Conservation (phyloP, 2,113 vertebrate genomes). For the Peromyscus californicus region DNA sequence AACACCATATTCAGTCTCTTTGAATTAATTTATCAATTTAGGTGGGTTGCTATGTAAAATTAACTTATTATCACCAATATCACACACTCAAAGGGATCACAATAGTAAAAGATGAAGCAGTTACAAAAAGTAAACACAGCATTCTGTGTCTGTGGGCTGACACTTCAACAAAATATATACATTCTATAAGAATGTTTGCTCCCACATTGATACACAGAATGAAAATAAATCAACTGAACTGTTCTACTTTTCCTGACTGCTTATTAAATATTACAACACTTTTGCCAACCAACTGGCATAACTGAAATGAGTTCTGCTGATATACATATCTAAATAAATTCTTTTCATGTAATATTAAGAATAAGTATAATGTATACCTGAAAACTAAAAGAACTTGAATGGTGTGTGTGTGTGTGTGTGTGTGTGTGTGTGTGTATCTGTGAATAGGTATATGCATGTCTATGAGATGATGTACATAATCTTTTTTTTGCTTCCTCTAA, state of each 20-base stretch:
- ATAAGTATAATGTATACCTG: not conserved
- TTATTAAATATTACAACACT: not conserved
- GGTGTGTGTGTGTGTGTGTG: too few species aligned
- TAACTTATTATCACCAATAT: not conserved
- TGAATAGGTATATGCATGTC: too few species aligned
- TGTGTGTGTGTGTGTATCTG: not conserved
- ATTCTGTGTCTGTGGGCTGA: not conserved
- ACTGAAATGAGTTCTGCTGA: not conserved
- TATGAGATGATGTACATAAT: too few species aligned
- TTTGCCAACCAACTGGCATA: not conserved
- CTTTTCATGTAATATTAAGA: not conserved
- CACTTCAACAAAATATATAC: not conserved
- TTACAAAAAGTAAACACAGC: not conserved
- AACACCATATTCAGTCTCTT: not conserved
- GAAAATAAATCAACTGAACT: not conserved
- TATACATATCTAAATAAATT: not conserved
- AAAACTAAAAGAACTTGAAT: not conserved
- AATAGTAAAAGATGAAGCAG: not conserved
- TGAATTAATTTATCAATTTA: not conserved
- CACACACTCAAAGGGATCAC: not conserved
- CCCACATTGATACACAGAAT: not conserved
- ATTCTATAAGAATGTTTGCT: not conserved
- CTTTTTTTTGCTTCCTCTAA: too few species aligned
- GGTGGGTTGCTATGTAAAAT: slow-evolving; percentile 12
- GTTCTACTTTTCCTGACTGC: not conserved